Evolutionary conservation across 2,888 invertebrate genomes (phyloP).

Genomic region (Ornithoptera alexandrae): DNA sequence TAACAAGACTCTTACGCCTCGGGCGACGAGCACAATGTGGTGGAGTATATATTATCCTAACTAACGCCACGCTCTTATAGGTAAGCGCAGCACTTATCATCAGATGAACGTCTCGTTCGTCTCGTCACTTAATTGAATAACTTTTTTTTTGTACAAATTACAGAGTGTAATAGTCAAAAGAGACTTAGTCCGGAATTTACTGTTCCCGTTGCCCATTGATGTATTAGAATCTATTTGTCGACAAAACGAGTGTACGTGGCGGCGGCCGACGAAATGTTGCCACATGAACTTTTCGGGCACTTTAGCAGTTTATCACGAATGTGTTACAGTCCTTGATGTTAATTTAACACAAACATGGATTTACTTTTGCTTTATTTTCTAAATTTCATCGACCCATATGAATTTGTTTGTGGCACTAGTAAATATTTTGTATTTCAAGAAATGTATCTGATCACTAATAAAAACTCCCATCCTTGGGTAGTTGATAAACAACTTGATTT

Average conservation of each 20-base stretch:
- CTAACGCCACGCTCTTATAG: too few species aligned
- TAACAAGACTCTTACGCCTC: too few species aligned
- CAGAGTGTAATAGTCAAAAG: neutral
- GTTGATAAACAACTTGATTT: too few species aligned
- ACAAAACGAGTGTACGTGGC: conserved; percentile 3
- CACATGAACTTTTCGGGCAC: neutral
- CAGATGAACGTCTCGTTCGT: too few species aligned
- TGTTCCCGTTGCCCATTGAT: conserved; percentile 8
- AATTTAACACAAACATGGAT: neutral
- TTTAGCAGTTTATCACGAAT: neutral
- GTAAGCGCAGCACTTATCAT: too few species aligned
- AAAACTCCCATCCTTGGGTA: too few species aligned
- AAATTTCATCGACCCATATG: neutral
- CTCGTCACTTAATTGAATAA: too few species aligned
- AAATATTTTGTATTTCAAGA: too few species aligned
- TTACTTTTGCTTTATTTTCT: neutral
- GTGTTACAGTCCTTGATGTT: neutral
- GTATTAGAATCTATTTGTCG: conserved; percentile 11
- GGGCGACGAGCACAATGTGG: too few species aligned
- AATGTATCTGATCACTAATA: too few species aligned
- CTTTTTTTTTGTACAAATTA: neutral
- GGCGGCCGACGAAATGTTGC: neutral
- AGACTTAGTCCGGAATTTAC: conserved; percentile 21
- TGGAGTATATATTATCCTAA: too few species aligned
- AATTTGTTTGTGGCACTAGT: neutral